Evolutionary conservation across 2,797 vertebrate species (phyloP).

Genomic region (Gymnoscopelus braueri): DNA sequence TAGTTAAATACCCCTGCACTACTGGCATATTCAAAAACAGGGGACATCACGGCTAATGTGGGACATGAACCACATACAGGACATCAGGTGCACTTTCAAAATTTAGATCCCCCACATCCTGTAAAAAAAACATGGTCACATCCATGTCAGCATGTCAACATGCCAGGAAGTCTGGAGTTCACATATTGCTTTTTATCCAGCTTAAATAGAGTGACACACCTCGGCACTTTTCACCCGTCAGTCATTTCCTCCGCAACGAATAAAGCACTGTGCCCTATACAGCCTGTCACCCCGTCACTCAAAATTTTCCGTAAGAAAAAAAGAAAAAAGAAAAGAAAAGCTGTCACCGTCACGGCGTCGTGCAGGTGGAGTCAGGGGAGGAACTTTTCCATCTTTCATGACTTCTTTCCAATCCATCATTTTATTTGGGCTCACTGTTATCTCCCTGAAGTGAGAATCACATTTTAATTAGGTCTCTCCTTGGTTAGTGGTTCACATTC

Average conservation of each 20-base stretch:
- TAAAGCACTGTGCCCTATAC: constrained; percentile 69
- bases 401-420: constrained; percentile 73
- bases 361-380: constrained; percentile 68
- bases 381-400: constrained; percentile 66
- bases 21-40: constrained; percentile 22
- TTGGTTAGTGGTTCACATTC: constrained; percentile 66
- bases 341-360: constrained; percentile 50
- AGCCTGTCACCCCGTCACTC: constrained; percentile 79
- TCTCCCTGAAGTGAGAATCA: constrained; percentile 77
- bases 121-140: constrained; percentile 53
- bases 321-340: constrained; percentile 19
- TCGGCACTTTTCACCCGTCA: constrained; percentile 74
- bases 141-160: constrained; percentile 61
- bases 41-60: constrained; percentile 29
- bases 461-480: constrained; percentile 84
- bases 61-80: constrained; percentile 34
- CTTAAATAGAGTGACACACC: constrained; percentile 78
- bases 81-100: constrained; percentile 36
- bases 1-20: neutral
- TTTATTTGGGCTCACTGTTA: constrained; percentile 72
- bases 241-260: constrained; percentile 73
- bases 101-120: constrained; percentile 52
- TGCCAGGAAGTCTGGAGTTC: constrained; percentile 66
- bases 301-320: constrained; percentile 54
- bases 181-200: constrained; percentile 76